Base-by-base conservation (phyloP, 2,888 invertebrate genomes). In the Rutpela maculata region DNA sequence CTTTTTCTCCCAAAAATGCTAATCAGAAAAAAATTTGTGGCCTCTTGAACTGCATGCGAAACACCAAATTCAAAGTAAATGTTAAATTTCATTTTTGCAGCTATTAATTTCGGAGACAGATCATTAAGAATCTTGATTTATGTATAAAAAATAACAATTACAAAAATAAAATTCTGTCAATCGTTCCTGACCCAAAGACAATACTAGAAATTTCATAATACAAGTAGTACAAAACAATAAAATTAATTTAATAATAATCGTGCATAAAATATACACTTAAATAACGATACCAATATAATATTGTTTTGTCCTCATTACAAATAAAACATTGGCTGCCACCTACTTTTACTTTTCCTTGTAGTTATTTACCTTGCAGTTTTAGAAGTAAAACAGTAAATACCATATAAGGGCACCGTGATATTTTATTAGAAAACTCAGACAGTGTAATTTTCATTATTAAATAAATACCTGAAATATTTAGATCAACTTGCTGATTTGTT, bases 291-390 rank as follows among this genome's bases (percentile, higher is more conserved):
- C 80, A 59, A 74, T 77, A 82, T 78, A 78, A 82, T 84, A 83
- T 81, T 80, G 80, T 82, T 80, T 77, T 83, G 85, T 87, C 87
- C 88, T 85, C 86, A 88, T 88, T 88, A 86, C 81, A 84, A 83
- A 83, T 81, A 82, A 85, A 84, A 78, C 85, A 87, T 85, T 86
- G 77, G 84, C 83, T 83, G 82, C 85, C 87, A 87, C 88, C 88
- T 88, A 88, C 88, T 88, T 88, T 88, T 88, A 88, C 88, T 88
- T 88, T 88, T 88, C 87, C 88, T 88, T 88, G 88, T 85, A 87
- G 85, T 86, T 87, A 88, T 87, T 88, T 80, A 88, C 88, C 88
- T 88, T 88, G 88, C 81, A 84, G 84, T 86, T 82, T 85, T 82
- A 82, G 84, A 80, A 84, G 79, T 81, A 80, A 78, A 80, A 77